Conservation (phyloP, 1,140 invertebrate genomes). For the Drosophila nasuta region DNA sequence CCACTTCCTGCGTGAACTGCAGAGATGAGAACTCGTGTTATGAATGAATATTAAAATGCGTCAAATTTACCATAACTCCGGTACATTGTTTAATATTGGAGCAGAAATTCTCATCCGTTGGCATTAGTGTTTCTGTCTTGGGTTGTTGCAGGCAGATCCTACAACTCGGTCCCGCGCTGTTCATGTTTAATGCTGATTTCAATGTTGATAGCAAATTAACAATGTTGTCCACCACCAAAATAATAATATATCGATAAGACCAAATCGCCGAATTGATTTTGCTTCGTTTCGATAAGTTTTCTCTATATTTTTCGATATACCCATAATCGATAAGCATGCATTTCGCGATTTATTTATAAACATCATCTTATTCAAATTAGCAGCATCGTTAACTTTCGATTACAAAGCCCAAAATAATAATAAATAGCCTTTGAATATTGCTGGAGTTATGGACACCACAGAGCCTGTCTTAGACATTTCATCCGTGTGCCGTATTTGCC, state of each 20-base stretch:
- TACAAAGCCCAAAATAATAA: not conserved
- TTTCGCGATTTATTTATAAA: conserved; percentile 13
- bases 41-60: not conserved
- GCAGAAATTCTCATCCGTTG: conserved; percentile 37
- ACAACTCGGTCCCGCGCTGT: conserved; percentile 29
- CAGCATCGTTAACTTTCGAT: conserved; percentile 11
- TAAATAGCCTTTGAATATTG: not conserved
- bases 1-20: conserved; percentile 43
- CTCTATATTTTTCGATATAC: conserved; percentile 1
- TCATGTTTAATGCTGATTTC: conserved; percentile 13
- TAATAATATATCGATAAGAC: conserved; percentile 17
- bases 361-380: conserved; percentile 36
- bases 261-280: not conserved
- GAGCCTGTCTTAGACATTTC: conserved; percentile 51
- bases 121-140: conserved; percentile 55
- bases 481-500: conserved; percentile 67
- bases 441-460: conserved; percentile 14
- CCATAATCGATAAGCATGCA: not conserved
- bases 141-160: conserved; percentile 67
- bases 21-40: not conserved
- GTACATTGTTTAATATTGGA: conserved; percentile 52
- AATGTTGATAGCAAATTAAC: conserved; percentile 13
- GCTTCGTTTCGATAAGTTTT: conserved; percentile 1
- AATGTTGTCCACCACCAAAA: conserved; percentile 1
- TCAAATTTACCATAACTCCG: conserved; percentile 45